Evolutionary conservation across 1,140 invertebrate genomes (phyloP).

Genomic region (Megalopta genalis): DNA sequence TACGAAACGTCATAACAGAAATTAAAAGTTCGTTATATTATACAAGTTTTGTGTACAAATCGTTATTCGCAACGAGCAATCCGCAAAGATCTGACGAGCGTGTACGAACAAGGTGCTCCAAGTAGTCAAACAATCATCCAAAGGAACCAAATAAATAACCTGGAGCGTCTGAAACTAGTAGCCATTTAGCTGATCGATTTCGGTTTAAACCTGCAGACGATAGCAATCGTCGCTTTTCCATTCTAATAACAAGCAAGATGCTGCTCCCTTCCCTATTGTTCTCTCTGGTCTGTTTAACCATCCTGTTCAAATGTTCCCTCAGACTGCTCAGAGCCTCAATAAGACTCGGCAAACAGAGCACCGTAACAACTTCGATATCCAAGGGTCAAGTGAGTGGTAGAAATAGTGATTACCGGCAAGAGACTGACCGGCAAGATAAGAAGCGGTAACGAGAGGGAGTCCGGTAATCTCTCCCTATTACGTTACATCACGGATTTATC

Average conservation of each 20-base stretch:
- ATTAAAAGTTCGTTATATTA: no score
- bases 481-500: constrained; percentile 65
- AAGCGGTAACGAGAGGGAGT: constrained; percentile 45
- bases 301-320: constrained; percentile 19
- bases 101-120: no score
- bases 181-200: no score
- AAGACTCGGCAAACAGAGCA: constrained; percentile 28
- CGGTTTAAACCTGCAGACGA: no score
- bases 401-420: constrained; percentile 53
- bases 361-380: constrained; percentile 50
- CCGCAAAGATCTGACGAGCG: no score
- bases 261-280: background rate
- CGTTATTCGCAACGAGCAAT: no score
- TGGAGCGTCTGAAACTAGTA: no score
- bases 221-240: background rate
- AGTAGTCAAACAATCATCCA: no score
- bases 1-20: no score
- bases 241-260: background rate
- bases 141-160: no score
- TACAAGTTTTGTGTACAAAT: no score
- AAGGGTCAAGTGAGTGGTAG: constrained; percentile 52
- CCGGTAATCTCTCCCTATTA: constrained; percentile 62
- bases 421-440: constrained; percentile 54
- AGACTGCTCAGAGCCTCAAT: constrained; percentile 20
- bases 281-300: constrained; percentile 15